Percentiles rank a stretch among this genome's conserved stretches.
Evolutionary conservation across 92 coral and sea anemone genomes (phyloP).

Genomic region (Porites lobata): DNA sequence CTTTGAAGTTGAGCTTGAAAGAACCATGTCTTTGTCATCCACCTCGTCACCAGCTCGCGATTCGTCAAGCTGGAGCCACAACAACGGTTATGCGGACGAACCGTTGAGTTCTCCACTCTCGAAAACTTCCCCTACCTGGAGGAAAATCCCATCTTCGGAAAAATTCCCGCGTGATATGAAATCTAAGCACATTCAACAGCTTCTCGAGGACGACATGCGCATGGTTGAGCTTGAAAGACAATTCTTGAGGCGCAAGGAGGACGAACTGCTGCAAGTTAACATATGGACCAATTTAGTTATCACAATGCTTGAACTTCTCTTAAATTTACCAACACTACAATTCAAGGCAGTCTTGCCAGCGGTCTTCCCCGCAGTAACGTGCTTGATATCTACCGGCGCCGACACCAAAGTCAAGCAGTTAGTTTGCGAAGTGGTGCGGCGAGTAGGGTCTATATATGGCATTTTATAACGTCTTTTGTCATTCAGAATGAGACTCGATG

Average conservation of each 20-base stretch:
- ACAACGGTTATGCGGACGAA: slow-evolving; percentile 69
- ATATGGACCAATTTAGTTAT: slow-evolving; percentile 95
- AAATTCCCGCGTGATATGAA: slow-evolving; percentile 76
- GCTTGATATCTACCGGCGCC: slow-evolving; percentile 89
- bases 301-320: slow-evolving; percentile 93
- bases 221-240: slow-evolving; percentile 89
- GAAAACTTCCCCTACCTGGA: slow-evolving; percentile 47
- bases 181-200: slow-evolving; percentile 68
- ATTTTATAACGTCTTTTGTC: slow-evolving; percentile 63
- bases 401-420: slow-evolving; percentile 96
- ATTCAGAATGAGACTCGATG: not conserved
- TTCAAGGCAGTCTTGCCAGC: slow-evolving; percentile 99
- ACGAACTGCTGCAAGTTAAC: slow-evolving; percentile 90
- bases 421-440: slow-evolving; percentile 92
- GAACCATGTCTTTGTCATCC: slow-evolving; percentile 87
- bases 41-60: slow-evolving; percentile 95
- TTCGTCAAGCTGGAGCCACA: slow-evolving; percentile 46
- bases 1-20: slow-evolving; percentile 78
- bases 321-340: slow-evolving; percentile 97
- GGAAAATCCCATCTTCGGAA: slow-evolving; percentile 58
- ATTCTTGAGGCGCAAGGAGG: slow-evolving; percentile 84
- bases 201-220: slow-evolving; percentile 87
- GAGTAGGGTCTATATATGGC: slow-evolving; percentile 98
- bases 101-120: slow-evolving; percentile 67
- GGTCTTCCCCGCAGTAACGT: slow-evolving; percentile 97